Evolutionary conservation across 1,140 invertebrate species (phyloP).

Genomic region (Drosophila ananassae): DNA sequence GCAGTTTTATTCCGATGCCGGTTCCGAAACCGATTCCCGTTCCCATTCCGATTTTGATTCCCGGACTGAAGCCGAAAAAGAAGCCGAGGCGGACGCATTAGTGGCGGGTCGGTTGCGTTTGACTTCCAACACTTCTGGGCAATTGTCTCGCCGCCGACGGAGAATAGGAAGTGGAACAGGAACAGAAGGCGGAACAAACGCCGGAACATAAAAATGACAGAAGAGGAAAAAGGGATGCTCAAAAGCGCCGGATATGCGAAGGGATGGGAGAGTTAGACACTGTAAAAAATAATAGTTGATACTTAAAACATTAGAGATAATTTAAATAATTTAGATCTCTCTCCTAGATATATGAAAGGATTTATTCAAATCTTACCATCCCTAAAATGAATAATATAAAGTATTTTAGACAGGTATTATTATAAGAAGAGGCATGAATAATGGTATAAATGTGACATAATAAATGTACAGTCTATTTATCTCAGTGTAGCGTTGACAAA

Average conservation of each 20-base stretch:
- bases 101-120: constrained; percentile 78
- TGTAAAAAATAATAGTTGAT: not conserved
- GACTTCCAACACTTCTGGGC: constrained; percentile 83
- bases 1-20: constrained; percentile 30
- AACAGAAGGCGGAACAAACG: constrained; percentile 84
- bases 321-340: too few species aligned
- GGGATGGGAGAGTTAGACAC: constrained; percentile 8
- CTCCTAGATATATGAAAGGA: too few species aligned
- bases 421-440: too few species aligned
- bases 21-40: not conserved
- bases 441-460: too few species aligned
- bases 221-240: constrained; percentile 49
- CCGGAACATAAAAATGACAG: constrained; percentile 81
- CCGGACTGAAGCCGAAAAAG: constrained; percentile 10
- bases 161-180: constrained; percentile 56
- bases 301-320: not conserved
- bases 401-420: too few species aligned
- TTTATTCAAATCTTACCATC: too few species aligned
- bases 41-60: constrained; percentile 8
- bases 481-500: constrained; percentile 69
- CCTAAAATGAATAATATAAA: too few species aligned
- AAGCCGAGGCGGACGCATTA: constrained; percentile 68
- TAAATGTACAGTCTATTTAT: not conserved
- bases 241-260: constrained; percentile 12
- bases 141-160: constrained; percentile 64